Evolutionary conservation across 2,113 vertebrate species (phyloP).

Genomic region (Chelonoidis abingdonii): DNA sequence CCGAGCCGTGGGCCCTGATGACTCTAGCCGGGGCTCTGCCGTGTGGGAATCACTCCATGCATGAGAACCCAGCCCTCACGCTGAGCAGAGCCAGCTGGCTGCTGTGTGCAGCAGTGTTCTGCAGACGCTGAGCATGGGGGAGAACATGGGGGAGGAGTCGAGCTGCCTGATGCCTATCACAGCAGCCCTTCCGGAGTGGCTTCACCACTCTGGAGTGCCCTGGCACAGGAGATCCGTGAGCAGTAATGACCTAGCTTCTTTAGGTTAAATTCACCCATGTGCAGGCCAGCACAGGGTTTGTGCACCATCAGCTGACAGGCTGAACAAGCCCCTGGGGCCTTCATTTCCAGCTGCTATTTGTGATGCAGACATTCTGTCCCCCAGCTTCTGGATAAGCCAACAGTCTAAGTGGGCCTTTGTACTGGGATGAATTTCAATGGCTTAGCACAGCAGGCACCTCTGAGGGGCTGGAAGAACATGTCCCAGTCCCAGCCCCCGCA

Average conservation of each 20-base stretch:
- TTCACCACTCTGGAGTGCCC: background rate
- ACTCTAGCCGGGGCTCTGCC: background rate
- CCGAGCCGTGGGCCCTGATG: background rate
- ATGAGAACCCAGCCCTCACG: accelerated
- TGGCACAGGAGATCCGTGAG: background rate
- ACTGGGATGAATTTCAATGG: no score
- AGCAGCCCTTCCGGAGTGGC: background rate
- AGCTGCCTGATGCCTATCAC: background rate
- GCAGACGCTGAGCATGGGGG: background rate
- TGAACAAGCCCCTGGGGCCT: background rate
- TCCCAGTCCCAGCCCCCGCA: background rate
- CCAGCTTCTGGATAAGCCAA: no score
- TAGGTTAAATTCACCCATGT: background rate
- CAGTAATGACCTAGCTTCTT: background rate
- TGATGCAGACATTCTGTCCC: background rate
- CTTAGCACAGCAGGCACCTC: background rate
- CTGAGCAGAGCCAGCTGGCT: background rate
- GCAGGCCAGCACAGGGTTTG: background rate
- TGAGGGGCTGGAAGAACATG: background rate
- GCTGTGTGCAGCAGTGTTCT: background rate
- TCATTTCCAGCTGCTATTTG: background rate
- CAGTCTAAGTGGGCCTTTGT: no score
- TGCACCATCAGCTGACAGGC: no score
- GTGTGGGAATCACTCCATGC: accelerated
- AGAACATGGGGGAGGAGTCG: background rate